Evolutionary conservation across 2,888 invertebrate genomes (phyloP).

Genomic region (Lasioglossum morio): DNA sequence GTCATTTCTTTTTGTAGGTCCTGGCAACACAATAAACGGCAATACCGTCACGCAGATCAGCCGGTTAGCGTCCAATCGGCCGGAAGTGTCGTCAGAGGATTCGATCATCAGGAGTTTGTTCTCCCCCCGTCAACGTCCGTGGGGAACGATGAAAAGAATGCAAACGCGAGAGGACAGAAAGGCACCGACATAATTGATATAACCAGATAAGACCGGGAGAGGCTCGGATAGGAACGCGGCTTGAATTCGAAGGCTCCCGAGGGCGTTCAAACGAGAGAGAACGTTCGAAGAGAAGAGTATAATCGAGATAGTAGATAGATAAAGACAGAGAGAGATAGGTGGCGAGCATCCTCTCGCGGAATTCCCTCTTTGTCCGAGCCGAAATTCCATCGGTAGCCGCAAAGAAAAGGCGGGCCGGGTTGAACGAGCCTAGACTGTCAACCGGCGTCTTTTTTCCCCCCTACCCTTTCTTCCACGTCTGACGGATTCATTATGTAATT

Average conservation of each 20-base stretch:
- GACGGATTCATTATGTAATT: conserved; percentile 73
- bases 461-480: conserved; percentile 55
- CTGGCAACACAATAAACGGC: neutral
- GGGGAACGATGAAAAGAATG: conserved; percentile 47
- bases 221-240: conserved; percentile 57
- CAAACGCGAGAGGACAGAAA: conserved; percentile 47
- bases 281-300: neutral
- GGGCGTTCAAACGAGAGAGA: conserved; percentile 8
- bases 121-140: neutral
- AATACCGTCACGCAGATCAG: neutral
- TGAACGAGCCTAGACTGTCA: conserved; percentile 62
- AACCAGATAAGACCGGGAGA: conserved; percentile 64
- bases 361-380: conserved; percentile 65
- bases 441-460: conserved; percentile 46
- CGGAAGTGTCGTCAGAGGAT: conserved; percentile 60
- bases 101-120: conserved; percentile 27
- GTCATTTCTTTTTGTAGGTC: neutral
- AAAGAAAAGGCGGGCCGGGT: conserved; percentile 49
- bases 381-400: conserved; percentile 64
- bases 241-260: conserved; percentile 62
- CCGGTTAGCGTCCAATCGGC: conserved; percentile 34
- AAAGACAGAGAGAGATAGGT: neutral
- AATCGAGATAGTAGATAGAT: neutral
- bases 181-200: conserved; percentile 69
- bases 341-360: conserved; percentile 46